Conservation (phyloP, 2,113 vertebrate genomes). For the Fregata magnificens region DNA sequence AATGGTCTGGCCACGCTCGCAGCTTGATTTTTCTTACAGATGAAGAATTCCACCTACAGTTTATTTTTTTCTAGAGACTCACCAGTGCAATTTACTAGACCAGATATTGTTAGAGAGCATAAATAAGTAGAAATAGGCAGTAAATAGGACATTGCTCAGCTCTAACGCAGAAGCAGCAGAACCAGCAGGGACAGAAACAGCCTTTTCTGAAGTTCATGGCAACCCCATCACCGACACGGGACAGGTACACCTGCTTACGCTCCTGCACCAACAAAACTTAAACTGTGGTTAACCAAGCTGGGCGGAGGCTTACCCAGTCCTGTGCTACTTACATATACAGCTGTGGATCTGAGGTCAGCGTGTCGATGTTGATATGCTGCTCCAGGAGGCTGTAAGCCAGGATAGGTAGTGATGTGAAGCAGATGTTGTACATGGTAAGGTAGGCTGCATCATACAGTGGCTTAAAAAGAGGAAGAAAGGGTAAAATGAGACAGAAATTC, state of each 20-base stretch:
- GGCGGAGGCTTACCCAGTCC: background rate
- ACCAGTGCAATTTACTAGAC: background rate
- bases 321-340: conserved; percentile 76
- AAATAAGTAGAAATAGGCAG: background rate
- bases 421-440: conserved; percentile 99
- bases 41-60: background rate
- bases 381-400: conserved; percentile 96
- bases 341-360: conserved; percentile 77
- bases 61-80: background rate
- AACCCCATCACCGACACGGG: rapidly evolving
- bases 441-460: conserved; percentile 98
- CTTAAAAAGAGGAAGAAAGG: conserved; percentile 66
- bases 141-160: background rate
- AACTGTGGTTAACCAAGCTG: rapidly evolving
- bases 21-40: background rate
- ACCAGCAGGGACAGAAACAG: background rate
- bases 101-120: background rate
- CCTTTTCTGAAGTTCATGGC: background rate
- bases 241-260: rapidly evolving
- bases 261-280: background rate
- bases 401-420: conserved; percentile 98
- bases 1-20: background rate
- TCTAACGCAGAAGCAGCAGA: background rate
- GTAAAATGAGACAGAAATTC: background rate
- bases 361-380: conserved; percentile 90